Base-by-base conservation (phyloP, 2,797 vertebrate genomes). In the Enteromius treurensis region DNA sequence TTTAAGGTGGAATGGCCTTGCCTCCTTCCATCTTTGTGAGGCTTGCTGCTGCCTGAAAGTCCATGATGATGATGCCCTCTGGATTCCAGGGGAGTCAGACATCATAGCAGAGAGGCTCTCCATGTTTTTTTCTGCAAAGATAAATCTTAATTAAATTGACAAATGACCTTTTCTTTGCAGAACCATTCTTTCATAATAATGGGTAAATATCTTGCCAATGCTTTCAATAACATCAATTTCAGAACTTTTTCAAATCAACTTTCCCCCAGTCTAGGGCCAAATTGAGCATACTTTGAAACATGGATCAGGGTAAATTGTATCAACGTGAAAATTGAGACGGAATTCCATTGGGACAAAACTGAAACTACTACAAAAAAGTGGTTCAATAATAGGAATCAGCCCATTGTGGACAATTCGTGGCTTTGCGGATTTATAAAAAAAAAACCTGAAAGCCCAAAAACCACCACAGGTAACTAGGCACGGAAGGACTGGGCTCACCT, bases 51-150 rank as follows among this genome's bases (percentile, higher is more conserved):
- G 78, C 49, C 45, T 62, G 47, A 80, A 77, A 58, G 53, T 23
- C 55, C 53, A 77, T 42, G 75, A 62, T 77, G 55, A 58, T 17
- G 75, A 53, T 23, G 55, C 40, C 58, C 55, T 77, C n/a, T 77
- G 74, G 23, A 58, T 34, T 58, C 62, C 75, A 77, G 74, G 49
- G 37, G 74, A 60, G 55, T 21, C 29, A 60, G 53, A 53, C 53
- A 77, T 45, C 53, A 77, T 62, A 77, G 34, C 55, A 62, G 75
- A 77, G 55, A 77, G 55, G 32, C 55, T 77, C 75, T 77, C 75
- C 75, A 77, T 77, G 23, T 45, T 77, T 77, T 77, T 55, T 42
- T n/a, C 75, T 77, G 75, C 40, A 77, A 77, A 77, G 75, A 77
- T 26, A 62, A 62, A 77, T 17, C 26, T 37, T 15, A 19, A 76